Evolutionary conservation across 53 echinoderm and acorn worm genomes (phyloP).

Genomic region (Glandiceps talaboti): DNA sequence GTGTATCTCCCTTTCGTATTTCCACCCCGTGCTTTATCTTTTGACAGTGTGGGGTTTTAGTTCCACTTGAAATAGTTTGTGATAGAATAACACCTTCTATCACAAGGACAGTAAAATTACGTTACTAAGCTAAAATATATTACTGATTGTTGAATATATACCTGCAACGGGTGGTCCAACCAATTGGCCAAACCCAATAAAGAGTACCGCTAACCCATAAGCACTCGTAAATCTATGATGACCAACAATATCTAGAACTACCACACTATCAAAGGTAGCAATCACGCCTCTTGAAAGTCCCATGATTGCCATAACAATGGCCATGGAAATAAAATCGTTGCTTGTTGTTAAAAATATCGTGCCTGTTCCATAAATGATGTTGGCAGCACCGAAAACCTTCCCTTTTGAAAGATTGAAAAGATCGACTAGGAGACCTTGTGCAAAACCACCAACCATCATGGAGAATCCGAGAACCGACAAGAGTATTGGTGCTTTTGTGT

Average conservation of each 20-base stretch:
- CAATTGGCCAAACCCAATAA: not conserved
- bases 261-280: not conserved
- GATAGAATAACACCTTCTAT: too few species aligned
- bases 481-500: not conserved
- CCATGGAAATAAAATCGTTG: not conserved
- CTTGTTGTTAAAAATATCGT: not conserved
- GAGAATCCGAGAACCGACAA: not conserved
- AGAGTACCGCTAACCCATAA: not conserved
- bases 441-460: not conserved
- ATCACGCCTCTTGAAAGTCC: not conserved
- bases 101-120: too few species aligned
- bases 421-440: not conserved
- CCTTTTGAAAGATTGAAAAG: not conserved
- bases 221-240: not conserved
- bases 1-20: too few species aligned
- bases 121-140: too few species aligned
- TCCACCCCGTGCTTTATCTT: too few species aligned
- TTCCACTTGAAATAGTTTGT: too few species aligned
- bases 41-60: too few species aligned
- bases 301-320: not conserved
- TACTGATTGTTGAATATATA: too few species aligned
- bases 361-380: not conserved
- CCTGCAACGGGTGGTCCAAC: not conserved
- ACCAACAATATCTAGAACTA: not conserved
- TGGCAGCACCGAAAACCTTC: not conserved